Evolutionary conservation across 2,888 invertebrate species (phyloP).

Genomic region (Leptothorax acervorum): DNA sequence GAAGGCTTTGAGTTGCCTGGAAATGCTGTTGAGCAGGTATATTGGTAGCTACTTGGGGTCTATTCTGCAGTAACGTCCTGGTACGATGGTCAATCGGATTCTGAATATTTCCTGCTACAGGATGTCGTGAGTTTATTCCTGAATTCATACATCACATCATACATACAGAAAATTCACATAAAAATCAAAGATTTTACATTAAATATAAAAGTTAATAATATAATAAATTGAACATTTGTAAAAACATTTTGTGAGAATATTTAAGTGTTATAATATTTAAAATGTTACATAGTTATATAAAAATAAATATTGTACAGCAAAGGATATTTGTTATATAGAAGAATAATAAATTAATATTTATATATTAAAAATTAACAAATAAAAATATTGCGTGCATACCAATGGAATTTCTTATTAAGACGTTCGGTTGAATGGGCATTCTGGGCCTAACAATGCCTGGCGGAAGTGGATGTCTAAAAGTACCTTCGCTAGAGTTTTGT

Average conservation of each 20-base stretch:
- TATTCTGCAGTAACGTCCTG: slow-evolving; percentile 86
- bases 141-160: not conserved
- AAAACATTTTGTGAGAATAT: not conserved
- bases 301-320: slow-evolving; percentile 1
- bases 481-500: slow-evolving; percentile 86
- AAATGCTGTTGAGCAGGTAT: slow-evolving; percentile 81
- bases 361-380: not conserved
- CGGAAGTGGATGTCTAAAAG: slow-evolving; percentile 91
- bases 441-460: slow-evolving; percentile 87
- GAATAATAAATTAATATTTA: not conserved
- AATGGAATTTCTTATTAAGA: slow-evolving; percentile 81
- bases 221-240: not conserved
- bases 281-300: not conserved
- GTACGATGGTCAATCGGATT: slow-evolving; percentile 86
- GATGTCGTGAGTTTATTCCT: slow-evolving; percentile 81
- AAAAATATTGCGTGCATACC: slow-evolving; percentile 70
- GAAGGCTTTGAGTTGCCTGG: slow-evolving; percentile 79
- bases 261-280: slow-evolving; percentile 3
- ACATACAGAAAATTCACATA: not conserved
- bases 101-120: slow-evolving; percentile 82
- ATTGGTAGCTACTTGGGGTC: slow-evolving; percentile 83
- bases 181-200: slow-evolving; percentile 32
- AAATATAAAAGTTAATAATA: slow-evolving; percentile 1
- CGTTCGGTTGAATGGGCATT: slow-evolving; percentile 84
- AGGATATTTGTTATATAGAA: not conserved